Conservation (phyloP, 37 sponge, comb jelly and placozoan species). For the Petrosia ficiformis region DNA sequence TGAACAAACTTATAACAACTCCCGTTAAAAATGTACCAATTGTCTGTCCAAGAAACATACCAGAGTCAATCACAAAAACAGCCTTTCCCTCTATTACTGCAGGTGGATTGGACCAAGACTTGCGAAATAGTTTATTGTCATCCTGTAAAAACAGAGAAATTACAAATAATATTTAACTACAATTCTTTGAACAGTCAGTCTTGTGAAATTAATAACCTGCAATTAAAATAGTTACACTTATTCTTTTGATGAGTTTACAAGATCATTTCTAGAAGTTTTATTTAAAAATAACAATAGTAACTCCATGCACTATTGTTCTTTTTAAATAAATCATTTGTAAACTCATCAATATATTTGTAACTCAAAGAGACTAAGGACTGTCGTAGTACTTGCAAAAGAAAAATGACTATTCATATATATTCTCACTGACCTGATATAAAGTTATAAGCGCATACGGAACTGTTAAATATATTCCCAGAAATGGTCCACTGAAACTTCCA, state of each 20-base stretch:
- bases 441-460: not conserved
- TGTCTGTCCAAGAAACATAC: not conserved
- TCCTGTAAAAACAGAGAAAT: not conserved
- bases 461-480: not conserved
- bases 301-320: too few species aligned
- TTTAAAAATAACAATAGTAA: too few species aligned
- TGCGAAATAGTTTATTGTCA: not conserved
- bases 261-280: too few species aligned
- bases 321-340: too few species aligned
- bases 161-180: not conserved
- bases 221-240: too few species aligned
- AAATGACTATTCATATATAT: not conserved
- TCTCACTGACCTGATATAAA: not conserved
- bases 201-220: too few species aligned
- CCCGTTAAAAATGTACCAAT: not conserved
- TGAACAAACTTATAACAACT: not conserved
- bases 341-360: too few species aligned
- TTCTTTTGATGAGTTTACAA: too few species aligned
- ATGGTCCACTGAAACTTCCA: not conserved
- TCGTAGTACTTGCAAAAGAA: too few species aligned
- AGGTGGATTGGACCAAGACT: not conserved
- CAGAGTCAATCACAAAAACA: not conserved
- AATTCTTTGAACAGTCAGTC: too few species aligned
- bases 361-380: too few species aligned
- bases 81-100: constrained; percentile 1